Conservation (phyloP, 2,888 invertebrate genomes). For the Nephrotoma flavescens region DNA sequence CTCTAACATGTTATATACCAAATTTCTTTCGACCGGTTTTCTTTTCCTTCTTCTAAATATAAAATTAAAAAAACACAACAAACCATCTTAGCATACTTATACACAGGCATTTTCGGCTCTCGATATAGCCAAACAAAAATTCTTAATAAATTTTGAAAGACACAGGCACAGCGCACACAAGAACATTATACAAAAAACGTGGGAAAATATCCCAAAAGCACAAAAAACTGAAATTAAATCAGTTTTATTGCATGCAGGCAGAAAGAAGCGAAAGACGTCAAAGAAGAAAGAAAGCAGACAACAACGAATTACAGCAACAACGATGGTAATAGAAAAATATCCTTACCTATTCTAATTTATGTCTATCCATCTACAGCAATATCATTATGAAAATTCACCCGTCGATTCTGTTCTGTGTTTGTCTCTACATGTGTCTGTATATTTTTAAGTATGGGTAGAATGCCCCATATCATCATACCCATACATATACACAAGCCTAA, state of each 20-base stretch:
- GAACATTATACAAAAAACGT: background rate
- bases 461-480: background rate
- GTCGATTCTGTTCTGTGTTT: background rate
- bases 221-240: background rate
- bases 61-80: background rate
- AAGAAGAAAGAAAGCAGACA: background rate
- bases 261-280: background rate
- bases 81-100: background rate
- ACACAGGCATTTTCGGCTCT: background rate
- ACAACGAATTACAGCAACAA: background rate
- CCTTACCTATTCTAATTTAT: background rate
- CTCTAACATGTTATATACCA: background rate
- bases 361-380: background rate
- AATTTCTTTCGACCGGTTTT: background rate
- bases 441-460: too few species aligned
- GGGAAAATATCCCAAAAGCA: background rate
- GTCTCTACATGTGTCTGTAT: too few species aligned
- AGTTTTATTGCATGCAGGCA: background rate
- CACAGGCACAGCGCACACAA: background rate
- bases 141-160: background rate
- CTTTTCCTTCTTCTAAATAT: background rate
- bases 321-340: background rate
- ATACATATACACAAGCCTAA: background rate
- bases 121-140: background rate
- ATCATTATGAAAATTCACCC: background rate